Conservation (phyloP, 2,888 invertebrate species). For the Dermolepida albohirtum region DNA sequence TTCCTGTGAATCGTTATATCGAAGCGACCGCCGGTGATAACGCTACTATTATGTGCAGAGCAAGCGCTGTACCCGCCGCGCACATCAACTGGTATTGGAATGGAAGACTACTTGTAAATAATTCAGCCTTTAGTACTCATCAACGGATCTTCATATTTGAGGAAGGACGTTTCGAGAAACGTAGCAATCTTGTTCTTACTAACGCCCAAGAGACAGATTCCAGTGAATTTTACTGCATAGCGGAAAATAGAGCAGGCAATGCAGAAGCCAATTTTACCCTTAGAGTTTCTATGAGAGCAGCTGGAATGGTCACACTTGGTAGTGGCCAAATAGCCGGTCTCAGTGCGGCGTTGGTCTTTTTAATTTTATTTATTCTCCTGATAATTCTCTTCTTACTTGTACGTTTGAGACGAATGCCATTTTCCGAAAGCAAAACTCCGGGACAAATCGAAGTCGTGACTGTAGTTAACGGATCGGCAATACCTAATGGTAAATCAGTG, state of each 20-base stretch:
- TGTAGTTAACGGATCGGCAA: slow-evolving; percentile 67
- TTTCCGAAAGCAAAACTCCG: slow-evolving; percentile 81
- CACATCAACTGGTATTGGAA: slow-evolving; percentile 90
- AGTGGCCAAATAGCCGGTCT: slow-evolving; percentile 88
- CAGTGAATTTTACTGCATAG: slow-evolving; percentile 88
- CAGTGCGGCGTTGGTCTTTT: slow-evolving; percentile 82
- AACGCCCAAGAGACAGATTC: slow-evolving; percentile 87
- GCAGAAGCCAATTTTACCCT: slow-evolving; percentile 91
- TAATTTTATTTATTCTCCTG: slow-evolving; percentile 80
- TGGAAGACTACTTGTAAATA: slow-evolving; percentile 80
- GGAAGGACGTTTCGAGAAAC: slow-evolving; percentile 81
- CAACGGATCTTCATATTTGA: slow-evolving; percentile 83
- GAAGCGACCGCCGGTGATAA: slow-evolving; percentile 86
- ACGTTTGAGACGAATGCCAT: slow-evolving; percentile 78
- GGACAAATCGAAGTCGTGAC: slow-evolving; percentile 80
- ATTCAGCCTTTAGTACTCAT: slow-evolving; percentile 81
- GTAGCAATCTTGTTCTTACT: slow-evolving; percentile 80
- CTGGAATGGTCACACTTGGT: slow-evolving; percentile 84
- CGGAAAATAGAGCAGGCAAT: slow-evolving; percentile 89
- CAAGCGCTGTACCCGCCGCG: slow-evolving; percentile 84
- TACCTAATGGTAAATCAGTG: slow-evolving; percentile 66
- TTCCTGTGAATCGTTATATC: slow-evolving; percentile 80
- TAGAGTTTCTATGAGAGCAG: slow-evolving; percentile 81
- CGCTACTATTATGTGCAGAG: slow-evolving; percentile 84
- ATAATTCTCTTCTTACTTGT: slow-evolving; percentile 80